These are phyloP conservation scores for Chaetorhynchus papuensis DNA, from an alignment of 2,113 vertebrate genomes.

Conservation along the genomic window DNA sequence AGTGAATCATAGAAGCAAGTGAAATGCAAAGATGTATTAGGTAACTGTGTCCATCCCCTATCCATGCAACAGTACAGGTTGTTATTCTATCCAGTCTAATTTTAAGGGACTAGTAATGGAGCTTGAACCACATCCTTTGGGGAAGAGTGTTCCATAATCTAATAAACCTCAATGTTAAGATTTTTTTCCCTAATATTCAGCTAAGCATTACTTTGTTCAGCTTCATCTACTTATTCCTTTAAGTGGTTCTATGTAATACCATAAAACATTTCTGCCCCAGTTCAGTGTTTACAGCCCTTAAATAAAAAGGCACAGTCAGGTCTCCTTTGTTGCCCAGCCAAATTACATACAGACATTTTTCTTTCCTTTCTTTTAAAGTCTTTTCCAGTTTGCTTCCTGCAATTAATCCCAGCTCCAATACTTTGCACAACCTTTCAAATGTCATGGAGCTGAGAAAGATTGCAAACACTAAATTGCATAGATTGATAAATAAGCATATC, in stretches of 20 bases:
- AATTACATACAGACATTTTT: not conserved
- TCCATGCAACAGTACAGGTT: not conserved
- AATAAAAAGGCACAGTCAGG: not conserved
- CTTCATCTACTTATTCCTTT: not conserved
- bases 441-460: not conserved
- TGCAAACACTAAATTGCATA: not conserved
- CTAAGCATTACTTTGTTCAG: not conserved
- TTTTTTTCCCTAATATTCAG: not conserved
- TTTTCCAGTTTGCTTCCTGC: not conserved
- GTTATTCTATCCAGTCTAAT: constrained; percentile 1
- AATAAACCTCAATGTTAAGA: not conserved
- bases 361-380: constrained; percentile 16
- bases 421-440: not conserved
- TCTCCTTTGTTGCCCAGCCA: constrained; percentile 16
- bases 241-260: not conserved
- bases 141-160: constrained; percentile 16
- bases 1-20: constrained; percentile 28
- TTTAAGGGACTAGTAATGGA: constrained; percentile 14
- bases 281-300: not conserved
- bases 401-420: not conserved
- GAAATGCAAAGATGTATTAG: not conserved
- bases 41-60: not conserved
- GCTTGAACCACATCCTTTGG: constrained; percentile 19
- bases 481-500: not conserved
- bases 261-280: not conserved